phyloP scores from a whole-genome alignment of 2,113 vertebrate species.

The Stictonetta naevosa region DNA sequence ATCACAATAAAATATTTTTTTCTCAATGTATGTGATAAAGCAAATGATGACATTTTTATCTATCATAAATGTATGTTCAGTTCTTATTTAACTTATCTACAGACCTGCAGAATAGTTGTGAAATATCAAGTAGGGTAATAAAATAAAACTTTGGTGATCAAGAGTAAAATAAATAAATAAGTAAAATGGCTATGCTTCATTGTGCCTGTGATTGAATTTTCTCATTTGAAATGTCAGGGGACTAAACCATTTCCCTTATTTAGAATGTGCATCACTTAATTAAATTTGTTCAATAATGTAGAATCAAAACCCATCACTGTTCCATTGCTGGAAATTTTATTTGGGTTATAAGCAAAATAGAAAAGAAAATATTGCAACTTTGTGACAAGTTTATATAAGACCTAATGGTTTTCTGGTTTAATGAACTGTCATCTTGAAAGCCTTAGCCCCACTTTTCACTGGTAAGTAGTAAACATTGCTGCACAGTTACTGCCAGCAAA shows the following conservation, averaged over 20 bases:
- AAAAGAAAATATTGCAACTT: slow-evolving; percentile 4
- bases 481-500: background rate
- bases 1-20: background rate
- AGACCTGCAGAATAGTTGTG: background rate
- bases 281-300: slow-evolving; percentile 11
- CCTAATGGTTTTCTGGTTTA: background rate
- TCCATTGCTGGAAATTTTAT: background rate
- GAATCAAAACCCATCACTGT: background rate
- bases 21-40: background rate
- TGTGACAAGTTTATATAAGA: background rate
- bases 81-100: background rate
- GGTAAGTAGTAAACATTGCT: background rate
- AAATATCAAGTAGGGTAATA: background rate
- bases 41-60: background rate
- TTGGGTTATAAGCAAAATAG: background rate
- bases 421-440: background rate
- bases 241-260: slow-evolving; percentile 24
- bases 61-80: background rate
- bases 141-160: background rate
- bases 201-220: slow-evolving; percentile 47
- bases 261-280: slow-evolving; percentile 38
- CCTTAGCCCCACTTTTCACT: background rate
- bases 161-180: background rate
- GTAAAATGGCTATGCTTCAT: background rate
- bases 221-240: slow-evolving; percentile 7